Base-by-base conservation (phyloP, 1,140 invertebrate genomes). In the Neuroterus valhalla region DNA sequence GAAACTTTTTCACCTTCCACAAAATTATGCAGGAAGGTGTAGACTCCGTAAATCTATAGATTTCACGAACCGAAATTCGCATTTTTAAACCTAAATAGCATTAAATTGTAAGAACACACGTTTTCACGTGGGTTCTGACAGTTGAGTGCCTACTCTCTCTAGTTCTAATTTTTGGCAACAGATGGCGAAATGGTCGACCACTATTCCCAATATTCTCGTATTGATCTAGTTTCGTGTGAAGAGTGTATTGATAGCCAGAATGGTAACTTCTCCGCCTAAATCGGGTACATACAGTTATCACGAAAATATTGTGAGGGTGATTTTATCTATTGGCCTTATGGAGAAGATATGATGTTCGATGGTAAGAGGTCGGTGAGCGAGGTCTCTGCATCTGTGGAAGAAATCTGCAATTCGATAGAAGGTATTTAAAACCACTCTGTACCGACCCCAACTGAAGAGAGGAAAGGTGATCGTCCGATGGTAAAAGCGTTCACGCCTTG, bases 211-310 rank as follows among this genome's bases (percentile, higher is more conserved):
- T 23, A 55, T 1, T 31, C 14, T 48, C 17, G 55, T 14, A 62
- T 31, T 26, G 55, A 31, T 15, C 31, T 62, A 14, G 55, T 12
- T n/a, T 62, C 23, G 12, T 31, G 8, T 62, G 23, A 62, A 62
- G 15, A 31, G n/a, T 23, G 31, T 14, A 31, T 62, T 38, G 26
- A 62, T 62, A 38, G 12, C 3, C 23, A 62, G 3, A 62, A 62
- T n/a, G 2, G 85, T 26, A 81, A 80, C 66, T 84, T 83, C 66
- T 81, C 82, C 21, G 84, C 84, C 19, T 82, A 85, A 70, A 69
- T 68, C 17, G 78, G 81, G 2, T 85, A 84, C 68, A 62, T 84
- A 4, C 68, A 68, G 17, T 21, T 48, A 21, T 44, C 50, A 2
- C 17, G 5, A 42, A 66, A 15, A 19, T 31, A 48, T 15, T 21